Base-by-base conservation (phyloP, 35 echinoderm and acorn worm genomes). In the Stichopus chloronotus region DNA sequence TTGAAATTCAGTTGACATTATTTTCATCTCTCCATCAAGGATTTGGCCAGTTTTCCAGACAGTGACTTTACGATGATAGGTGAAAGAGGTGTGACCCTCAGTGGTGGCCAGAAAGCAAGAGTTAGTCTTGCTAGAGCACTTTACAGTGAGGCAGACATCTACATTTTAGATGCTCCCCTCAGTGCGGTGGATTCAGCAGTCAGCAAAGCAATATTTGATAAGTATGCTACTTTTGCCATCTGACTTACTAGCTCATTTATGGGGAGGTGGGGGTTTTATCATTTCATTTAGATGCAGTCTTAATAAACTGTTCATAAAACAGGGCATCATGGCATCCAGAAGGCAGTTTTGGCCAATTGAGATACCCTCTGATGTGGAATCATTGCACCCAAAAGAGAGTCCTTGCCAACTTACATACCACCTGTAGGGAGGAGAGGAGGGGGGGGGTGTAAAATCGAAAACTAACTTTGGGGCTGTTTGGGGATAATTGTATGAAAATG, bases 61-160 rank as follows among this genome's bases (percentile, higher is more conserved):
- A 59, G 86, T 24, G 93, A 94, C 21, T 20, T 55, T 22, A 94
- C 93, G 5, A 87, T 88, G 57, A 68, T 94, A 25, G 93, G 84
- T 14, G 93, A 94, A 25, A 71, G 93, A 81, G 93, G 93, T 6
- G 58, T 80, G 1, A 94, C 65, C 22, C 61, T 94, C 8, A 94
- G 93, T 55, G 93, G 93, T n/a, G 93, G 93, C 54, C 93, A 94
- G 76, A 58, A 81, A 83, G 85, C 86, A 89, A 88, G 93, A 58
- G 53, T 94, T 8, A 79, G 52, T 63, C 87, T 94, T 56, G 93
- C 93, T 16, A 94, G 93, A 58, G 93, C 93, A 14, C 63, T 90
- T 12, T 94, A 94, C 61, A 56, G 78, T 61, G 57, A 94, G 57
- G 76, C 86, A 25, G 72, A 94, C 25, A 23, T 94, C 17, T 94